These are phyloP conservation scores for Bombus waltoni DNA, from an alignment of 1,140 invertebrate genomes.

Conservation along the genomic window DNA sequence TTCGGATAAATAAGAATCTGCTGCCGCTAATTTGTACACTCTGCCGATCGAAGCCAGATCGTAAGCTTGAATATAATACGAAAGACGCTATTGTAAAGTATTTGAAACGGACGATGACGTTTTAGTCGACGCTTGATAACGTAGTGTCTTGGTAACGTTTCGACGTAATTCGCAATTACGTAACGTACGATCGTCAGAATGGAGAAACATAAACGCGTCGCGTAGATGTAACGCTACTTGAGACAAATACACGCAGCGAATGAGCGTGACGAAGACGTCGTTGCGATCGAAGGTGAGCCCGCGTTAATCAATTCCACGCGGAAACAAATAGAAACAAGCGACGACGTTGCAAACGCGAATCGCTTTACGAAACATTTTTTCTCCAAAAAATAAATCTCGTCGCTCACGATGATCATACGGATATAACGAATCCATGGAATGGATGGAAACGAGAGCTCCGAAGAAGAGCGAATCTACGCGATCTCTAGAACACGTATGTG, in stretches of 20 bases:
- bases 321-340: too few species aligned
- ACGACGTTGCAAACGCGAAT: too few species aligned
- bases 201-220: background rate
- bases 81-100: background rate
- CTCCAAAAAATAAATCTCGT: too few species aligned
- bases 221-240: too few species aligned
- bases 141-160: background rate
- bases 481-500: background rate
- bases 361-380: too few species aligned
- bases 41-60: background rate
- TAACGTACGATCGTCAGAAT: background rate
- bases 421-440: background rate
- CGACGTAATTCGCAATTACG: background rate
- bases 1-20: conserved; percentile 43
- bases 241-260: too few species aligned
- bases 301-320: too few species aligned
- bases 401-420: too few species aligned
- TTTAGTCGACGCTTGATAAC: background rate
- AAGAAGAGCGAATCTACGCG: background rate
- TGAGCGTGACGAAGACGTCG: too few species aligned
- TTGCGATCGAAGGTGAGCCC: too few species aligned
- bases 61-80: background rate
- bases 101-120: background rate
- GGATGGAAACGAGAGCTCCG: background rate
- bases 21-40: conserved; percentile 21